Evolutionary conservation across 2,113 vertebrate genomes (phyloP), one percentile per base, ranked within the genome.

Genomic region (Pelmatolapia mariae): DNA sequence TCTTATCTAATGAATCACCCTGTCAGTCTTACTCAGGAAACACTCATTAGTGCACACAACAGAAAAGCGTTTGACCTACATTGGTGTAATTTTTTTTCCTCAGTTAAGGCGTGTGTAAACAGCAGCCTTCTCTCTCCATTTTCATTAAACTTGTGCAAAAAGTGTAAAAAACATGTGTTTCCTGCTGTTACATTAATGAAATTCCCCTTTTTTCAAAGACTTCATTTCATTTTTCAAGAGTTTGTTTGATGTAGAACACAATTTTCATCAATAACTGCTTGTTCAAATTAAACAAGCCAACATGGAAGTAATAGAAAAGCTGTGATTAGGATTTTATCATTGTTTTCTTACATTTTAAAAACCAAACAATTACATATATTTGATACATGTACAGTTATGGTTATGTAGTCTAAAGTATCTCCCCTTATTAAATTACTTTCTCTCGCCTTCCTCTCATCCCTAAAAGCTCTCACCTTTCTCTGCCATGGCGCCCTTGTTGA

Each of bases 401-500:
- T 18, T 47, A 61, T 33, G 57, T 29, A 18, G 24, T 11, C 4
- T 73, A 45, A 45, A 26, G 11, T 45, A 26, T 73, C 68, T 43
- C 66, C 38, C 38, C n/a, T 26, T 71, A 43, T 26, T 0, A 73
- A 50, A 76, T 26, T 29, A 19, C 71, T 47, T 76, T 19, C 0
- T 50, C 1, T 50, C 4, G 0, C 3, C 22, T 45, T 73, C 68
- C 43, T 12, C 71, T 31, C 16, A 8, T 29, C 24, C 24, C 43
- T 76, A 29, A 76, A 29, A 76, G 16, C 43, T 7, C 80, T 85
- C 88, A 99, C 99, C 98, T 96, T 97, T 98, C 85, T 97, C 98
- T 0, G 97, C 97, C 26, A 97, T 97, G 61, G 99, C 98, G 36
- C 99, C 99, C 96, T 97, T 98, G 92, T 99, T 98, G 83, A 99